Percentiles rank a stretch among this genome's conserved stretches.
Conservation (phyloP, 2,797 vertebrate genomes). For the Pangasius krempfi region DNA sequence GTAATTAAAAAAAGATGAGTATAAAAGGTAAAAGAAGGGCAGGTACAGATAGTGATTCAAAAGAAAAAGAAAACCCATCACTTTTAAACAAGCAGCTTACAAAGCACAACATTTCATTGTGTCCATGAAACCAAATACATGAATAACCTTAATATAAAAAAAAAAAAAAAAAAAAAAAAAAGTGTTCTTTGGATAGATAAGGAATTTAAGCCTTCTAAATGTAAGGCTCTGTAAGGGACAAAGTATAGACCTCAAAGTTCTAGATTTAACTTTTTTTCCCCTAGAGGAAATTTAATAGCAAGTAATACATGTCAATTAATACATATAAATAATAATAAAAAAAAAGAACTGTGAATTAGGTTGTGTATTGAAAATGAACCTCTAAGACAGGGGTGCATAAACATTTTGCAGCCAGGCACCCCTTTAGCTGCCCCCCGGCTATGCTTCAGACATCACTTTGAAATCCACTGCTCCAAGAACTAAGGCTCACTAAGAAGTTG, state of each 20-base stretch:
- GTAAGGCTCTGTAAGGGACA: background rate
- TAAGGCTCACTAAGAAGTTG: background rate
- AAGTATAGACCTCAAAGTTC: background rate
- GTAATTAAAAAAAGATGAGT: background rate
- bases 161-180: too few relatives aligned
- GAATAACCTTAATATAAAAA: background rate
- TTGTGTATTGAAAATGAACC: background rate
- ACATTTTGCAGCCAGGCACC: background rate
- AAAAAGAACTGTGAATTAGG: background rate
- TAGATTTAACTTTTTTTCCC: background rate
- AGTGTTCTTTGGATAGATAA: too few relatives aligned
- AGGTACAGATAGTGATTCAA: background rate
- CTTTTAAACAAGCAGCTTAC: background rate
- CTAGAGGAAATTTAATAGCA: background rate
- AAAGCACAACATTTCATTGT: background rate
- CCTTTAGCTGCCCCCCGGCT: background rate
- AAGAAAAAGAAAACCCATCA: background rate
- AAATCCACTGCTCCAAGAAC: background rate
- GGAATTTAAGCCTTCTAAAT: background rate
- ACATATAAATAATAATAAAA: background rate
- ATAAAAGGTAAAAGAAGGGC: background rate
- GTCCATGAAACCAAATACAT: conserved; percentile 6
- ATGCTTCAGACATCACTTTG: background rate
- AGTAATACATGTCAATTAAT: background rate
- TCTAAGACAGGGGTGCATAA: background rate